Percentiles rank a stretch among this genome's conserved stretches.
Evolutionary conservation across 2,888 invertebrate species (phyloP).

Genomic region (Ormyrus nitidulus): DNA sequence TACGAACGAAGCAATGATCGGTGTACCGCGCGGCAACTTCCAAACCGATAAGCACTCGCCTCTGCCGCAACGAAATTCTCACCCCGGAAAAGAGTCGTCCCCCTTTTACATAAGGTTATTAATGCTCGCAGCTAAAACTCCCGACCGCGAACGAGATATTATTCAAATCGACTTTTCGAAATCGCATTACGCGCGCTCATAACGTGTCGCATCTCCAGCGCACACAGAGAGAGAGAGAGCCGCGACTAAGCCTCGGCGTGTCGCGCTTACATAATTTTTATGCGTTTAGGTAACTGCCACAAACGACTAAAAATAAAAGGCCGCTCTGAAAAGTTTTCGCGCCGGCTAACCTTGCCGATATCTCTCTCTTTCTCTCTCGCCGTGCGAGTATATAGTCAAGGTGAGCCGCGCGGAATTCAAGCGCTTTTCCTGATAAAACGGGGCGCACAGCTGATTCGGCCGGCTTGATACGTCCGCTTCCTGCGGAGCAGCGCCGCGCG

Average conservation of each 20-base stretch:
- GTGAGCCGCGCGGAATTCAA: too few species aligned
- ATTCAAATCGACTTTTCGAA: slow-evolving; percentile 48
- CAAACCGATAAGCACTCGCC: neutral
- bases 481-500: neutral
- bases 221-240: too few species aligned
- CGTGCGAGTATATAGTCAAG: too few species aligned
- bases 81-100: neutral
- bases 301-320: slow-evolving; percentile 46
- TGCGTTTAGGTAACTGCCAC: slow-evolving; percentile 40
- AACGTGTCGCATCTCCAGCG: neutral
- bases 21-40: neutral
- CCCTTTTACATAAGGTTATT: slow-evolving; percentile 47
- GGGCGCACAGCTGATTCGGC: slow-evolving; percentile 21
- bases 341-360: neutral
- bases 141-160: slow-evolving; percentile 28
- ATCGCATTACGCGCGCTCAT: slow-evolving; percentile 35
- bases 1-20: neutral
- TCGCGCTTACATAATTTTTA: slow-evolving; percentile 23
- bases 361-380: too few species aligned
- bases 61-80: too few species aligned
- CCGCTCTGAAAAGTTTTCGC: slow-evolving; percentile 8
- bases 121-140: neutral
- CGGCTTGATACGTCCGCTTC: slow-evolving; percentile 34
- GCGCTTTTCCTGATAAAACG: neutral
- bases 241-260: neutral